These are phyloP conservation scores for Rhinopomastus cyanomelas DNA, from an alignment of 2,113 vertebrate genomes.

Conservation along the genomic window DNA sequence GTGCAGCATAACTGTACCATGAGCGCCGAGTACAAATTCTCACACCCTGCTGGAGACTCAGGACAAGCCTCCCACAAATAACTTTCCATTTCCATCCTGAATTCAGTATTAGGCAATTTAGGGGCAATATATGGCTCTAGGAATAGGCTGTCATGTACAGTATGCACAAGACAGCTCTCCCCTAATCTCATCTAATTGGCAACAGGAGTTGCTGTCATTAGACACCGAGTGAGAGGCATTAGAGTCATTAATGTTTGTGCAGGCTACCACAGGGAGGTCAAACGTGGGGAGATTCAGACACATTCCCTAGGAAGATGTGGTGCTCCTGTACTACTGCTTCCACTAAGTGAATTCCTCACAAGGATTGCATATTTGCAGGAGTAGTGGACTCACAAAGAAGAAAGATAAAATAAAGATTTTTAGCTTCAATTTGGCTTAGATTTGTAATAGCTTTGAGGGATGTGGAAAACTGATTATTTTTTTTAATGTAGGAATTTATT, in stretches of 20 bases:
- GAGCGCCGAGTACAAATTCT: slow-evolving; percentile 41
- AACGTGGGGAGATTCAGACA: not conserved
- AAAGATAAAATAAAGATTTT: not conserved
- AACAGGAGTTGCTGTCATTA: slow-evolving; percentile 49
- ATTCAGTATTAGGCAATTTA: slow-evolving; percentile 41
- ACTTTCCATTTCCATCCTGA: slow-evolving; percentile 56
- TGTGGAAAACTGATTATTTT: not conserved
- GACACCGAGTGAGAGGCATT: slow-evolving; percentile 5
- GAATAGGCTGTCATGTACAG: slow-evolving; percentile 57
- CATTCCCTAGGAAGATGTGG: not conserved
- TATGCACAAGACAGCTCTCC: slow-evolving; percentile 41
- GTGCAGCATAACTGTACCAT: not conserved
- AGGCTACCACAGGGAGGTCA: not conserved
- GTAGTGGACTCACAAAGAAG: not conserved
- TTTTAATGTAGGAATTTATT: not conserved
- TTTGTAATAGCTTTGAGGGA: not conserved
- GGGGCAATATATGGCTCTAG: slow-evolving; percentile 51
- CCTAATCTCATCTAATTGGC: slow-evolving; percentile 58
- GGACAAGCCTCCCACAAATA: slow-evolving; percentile 44
- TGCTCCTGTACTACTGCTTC: not conserved
- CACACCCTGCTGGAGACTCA: slow-evolving; percentile 29
- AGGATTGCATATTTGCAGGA: not conserved
- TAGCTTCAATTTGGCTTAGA: not conserved
- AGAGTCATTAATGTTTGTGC: not conserved
- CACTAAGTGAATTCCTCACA: not conserved